Conservation (phyloP, 2,888 invertebrate genomes). For the Liodrosophila aerea region DNA sequence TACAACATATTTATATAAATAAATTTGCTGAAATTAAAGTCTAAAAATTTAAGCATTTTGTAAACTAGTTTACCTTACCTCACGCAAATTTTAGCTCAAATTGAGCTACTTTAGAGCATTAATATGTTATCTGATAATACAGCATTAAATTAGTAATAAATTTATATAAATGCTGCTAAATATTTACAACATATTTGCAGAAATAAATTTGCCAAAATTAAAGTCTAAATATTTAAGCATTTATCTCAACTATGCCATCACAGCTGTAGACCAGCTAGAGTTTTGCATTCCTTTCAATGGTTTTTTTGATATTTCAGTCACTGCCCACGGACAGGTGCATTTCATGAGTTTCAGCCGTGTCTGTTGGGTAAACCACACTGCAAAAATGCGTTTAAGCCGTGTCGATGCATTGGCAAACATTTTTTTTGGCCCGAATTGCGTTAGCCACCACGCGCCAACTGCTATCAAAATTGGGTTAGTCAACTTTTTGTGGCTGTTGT, state of each 20-base stretch:
- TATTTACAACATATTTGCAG: not conserved
- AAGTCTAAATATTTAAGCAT: constrained; percentile 12
- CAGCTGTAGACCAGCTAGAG: not conserved
- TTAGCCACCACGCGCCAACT: constrained; percentile 60
- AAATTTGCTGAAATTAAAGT: constrained; percentile 5
- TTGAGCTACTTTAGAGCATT: too few species aligned
- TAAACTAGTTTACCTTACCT: too few species aligned
- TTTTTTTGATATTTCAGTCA: constrained; percentile 8
- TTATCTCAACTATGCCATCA: constrained; percentile 8
- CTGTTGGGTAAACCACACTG: constrained; percentile 6
- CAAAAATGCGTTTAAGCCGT: constrained; percentile 58
- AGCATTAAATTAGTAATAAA: too few species aligned
- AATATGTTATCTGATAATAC: too few species aligned
- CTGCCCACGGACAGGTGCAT: constrained; percentile 57
- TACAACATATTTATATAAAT: constrained; percentile 6
- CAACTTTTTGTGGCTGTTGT: constrained; percentile 42
- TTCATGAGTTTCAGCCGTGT: constrained; percentile 22
- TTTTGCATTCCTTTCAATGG: constrained; percentile 30
- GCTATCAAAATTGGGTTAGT: constrained; percentile 72
- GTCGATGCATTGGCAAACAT: constrained; percentile 36
- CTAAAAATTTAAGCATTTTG: too few species aligned
- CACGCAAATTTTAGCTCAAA: too few species aligned
- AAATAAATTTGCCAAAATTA: constrained; percentile 12
- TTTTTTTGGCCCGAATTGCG: constrained; percentile 45
- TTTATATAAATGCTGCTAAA: too few species aligned